Percentiles rank a stretch among this genome's conserved stretches.
phyloP scores from a whole-genome alignment of 2,888 invertebrate species.

The Tenthredo mesomela region DNA sequence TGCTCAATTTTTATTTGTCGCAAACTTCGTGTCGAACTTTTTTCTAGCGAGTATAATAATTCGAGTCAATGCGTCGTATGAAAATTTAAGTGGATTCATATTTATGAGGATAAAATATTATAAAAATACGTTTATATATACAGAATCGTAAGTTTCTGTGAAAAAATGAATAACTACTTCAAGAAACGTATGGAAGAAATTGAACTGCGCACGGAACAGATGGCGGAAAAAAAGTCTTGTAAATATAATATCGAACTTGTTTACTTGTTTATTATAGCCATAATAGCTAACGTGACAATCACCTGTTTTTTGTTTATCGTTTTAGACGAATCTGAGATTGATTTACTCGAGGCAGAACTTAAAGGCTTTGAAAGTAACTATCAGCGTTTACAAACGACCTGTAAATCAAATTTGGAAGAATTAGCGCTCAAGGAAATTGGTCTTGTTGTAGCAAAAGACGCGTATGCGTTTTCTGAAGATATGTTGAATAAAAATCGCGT shows the following conservation, averaged over 20 bases:
- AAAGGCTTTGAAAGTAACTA: background rate
- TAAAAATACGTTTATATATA: too few species aligned
- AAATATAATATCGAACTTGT: background rate
- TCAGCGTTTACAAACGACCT: constrained; percentile 8
- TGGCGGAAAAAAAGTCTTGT: constrained; percentile 27
- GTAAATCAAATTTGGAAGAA: constrained; percentile 24
- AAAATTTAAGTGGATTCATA: background rate
- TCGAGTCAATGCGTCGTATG: background rate
- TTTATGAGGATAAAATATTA: background rate
- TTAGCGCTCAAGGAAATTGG: constrained; percentile 23
- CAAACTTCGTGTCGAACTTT: background rate
- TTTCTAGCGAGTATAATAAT: too few species aligned
- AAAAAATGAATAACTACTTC: constrained; percentile 25
- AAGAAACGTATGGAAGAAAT: constrained; percentile 40
- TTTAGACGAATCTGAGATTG: constrained; percentile 31
- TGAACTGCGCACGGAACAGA: constrained; percentile 18
- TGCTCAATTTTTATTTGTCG: background rate
- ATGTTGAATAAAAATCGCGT: constrained; percentile 12
- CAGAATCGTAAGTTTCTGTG: background rate
- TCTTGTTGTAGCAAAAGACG: constrained; percentile 21
- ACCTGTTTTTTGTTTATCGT: background rate
- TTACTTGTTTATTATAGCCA: too few species aligned
- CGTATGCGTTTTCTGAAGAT: background rate
- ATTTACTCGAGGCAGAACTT: constrained; percentile 27
- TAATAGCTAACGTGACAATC: background rate